phyloP scores from a whole-genome alignment of 2,113 vertebrate genomes.

The Dasypus novemcinctus region DNA sequence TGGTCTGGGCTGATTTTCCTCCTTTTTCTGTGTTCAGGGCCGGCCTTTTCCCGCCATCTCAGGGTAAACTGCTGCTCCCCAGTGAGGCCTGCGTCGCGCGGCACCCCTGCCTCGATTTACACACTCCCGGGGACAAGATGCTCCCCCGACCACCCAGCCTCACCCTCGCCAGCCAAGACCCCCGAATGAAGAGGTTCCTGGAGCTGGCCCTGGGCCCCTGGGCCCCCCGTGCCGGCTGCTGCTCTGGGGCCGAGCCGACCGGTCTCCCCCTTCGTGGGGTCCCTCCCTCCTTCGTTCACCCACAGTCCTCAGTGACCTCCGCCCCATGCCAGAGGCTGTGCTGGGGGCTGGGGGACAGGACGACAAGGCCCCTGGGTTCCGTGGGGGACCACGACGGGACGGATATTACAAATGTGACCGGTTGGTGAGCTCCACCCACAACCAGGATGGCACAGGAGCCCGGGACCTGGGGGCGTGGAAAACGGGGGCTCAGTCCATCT shows the following conservation, averaged over 20 bases:
- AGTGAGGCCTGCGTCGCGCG: accelerated
- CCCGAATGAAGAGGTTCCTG: neutral
- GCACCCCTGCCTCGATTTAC: neutral
- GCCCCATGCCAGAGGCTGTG: accelerated
- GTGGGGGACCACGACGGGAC: neutral
- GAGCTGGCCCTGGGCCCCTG: too few species aligned
- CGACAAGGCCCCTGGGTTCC: neutral
- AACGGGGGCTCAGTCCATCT: neutral
- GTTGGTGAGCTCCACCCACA: neutral
- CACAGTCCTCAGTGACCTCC: neutral
- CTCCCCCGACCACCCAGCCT: neutral
- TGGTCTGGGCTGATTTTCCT: neutral
- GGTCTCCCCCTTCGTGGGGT: neutral
- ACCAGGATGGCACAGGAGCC: accelerated
- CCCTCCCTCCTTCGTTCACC: neutral
- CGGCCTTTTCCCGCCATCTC: neutral
- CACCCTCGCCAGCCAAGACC: neutral
- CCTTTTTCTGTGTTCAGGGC: accelerated
- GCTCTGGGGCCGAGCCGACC: neutral
- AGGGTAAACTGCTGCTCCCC: neutral
- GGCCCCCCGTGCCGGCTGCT: too few species aligned
- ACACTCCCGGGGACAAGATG: neutral
- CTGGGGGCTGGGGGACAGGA: neutral
- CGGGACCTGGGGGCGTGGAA: neutral
- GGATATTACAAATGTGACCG: too few species aligned